A percentile compares a stretch with the other conserved stretches of the same genome.
These are phyloP conservation scores for Macropodus opercularis DNA, from an alignment of 2,797 vertebrate genomes.

Conservation along the genomic window DNA sequence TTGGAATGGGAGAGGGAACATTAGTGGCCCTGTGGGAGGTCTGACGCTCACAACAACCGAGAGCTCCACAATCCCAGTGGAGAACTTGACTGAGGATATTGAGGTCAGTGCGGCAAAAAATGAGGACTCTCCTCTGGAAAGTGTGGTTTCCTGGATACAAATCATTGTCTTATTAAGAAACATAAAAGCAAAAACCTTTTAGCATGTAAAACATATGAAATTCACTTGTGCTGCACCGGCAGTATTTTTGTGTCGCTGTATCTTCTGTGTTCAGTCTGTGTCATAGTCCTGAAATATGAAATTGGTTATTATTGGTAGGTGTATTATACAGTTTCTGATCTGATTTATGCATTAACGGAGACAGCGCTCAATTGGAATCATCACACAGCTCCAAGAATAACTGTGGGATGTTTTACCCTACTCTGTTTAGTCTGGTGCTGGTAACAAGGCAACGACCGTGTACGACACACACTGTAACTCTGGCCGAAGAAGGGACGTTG, in stretches of 20 bases:
- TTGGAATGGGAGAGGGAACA: slow-evolving; percentile 73
- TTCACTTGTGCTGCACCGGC: no score
- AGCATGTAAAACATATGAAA: no score
- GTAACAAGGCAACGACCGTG: neutral
- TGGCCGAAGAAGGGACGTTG: neutral
- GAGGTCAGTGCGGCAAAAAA: slow-evolving; percentile 78
- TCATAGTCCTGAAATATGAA: neutral
- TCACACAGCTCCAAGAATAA: neutral
- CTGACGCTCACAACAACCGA: slow-evolving; percentile 83
- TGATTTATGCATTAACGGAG: neutral
- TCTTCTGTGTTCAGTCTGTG: no score
- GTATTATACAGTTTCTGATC: neutral
- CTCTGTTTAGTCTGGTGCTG: neutral
- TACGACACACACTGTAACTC: neutral
- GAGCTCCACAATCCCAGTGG: slow-evolving; percentile 82
- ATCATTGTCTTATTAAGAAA: neutral
- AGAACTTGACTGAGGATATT: slow-evolving; percentile 84
- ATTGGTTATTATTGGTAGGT: neutral
- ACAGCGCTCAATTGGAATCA: neutral
- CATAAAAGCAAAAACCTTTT: no score
- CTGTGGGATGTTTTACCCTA: neutral
- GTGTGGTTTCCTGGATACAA: neutral
- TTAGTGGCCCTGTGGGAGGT: slow-evolving; percentile 82
- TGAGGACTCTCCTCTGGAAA: slow-evolving; percentile 9
- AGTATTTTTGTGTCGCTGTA: no score